Percentiles rank a stretch among this genome's conserved stretches.
phyloP scores from a whole-genome alignment of 2,888 invertebrate genomes.

The Steinernema hermaphroditum region DNA sequence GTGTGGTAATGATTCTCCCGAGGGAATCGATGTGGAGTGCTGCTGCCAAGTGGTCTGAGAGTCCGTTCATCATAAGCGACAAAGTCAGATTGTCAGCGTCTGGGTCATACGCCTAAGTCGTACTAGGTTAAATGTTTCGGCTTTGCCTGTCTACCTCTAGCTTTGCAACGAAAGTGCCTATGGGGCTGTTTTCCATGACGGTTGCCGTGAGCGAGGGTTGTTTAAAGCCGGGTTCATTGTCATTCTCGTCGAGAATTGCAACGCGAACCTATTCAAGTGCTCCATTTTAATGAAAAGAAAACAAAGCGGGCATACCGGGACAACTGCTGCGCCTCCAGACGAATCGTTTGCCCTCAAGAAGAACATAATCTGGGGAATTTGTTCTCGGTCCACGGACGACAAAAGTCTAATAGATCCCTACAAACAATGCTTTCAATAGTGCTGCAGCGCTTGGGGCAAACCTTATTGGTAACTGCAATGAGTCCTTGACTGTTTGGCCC shows the following conservation, averaged over 20 bases:
- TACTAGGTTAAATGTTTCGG: background rate
- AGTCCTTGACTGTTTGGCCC: background rate
- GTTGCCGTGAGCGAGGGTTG: background rate
- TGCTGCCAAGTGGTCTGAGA: background rate
- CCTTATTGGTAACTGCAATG: background rate
- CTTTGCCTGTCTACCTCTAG: background rate
- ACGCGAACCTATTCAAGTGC: background rate
- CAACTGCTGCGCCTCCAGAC: background rate
- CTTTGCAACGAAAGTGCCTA: conserved; percentile 8
- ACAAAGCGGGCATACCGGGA: background rate
- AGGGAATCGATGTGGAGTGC: conserved; percentile 7
- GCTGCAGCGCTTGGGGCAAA: background rate
- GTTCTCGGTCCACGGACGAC: background rate
- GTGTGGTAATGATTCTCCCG: background rate
- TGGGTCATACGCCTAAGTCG: conserved; percentile 7
- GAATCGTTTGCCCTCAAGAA: conserved; percentile 9
- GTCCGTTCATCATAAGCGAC: conserved; percentile 22
- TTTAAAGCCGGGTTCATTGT: background rate
- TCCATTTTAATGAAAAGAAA: background rate
- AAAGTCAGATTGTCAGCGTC: conserved; percentile 15
- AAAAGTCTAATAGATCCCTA: background rate
- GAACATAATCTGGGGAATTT: conserved; percentile 4
- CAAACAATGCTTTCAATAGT: background rate
- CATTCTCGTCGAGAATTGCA: conserved; percentile 8
- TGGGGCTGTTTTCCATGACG: conserved; percentile 6